These are phyloP conservation scores for Kryptopterus vitreolus DNA, from an alignment of 2,797 vertebrate species.

Conservation along the genomic window DNA sequence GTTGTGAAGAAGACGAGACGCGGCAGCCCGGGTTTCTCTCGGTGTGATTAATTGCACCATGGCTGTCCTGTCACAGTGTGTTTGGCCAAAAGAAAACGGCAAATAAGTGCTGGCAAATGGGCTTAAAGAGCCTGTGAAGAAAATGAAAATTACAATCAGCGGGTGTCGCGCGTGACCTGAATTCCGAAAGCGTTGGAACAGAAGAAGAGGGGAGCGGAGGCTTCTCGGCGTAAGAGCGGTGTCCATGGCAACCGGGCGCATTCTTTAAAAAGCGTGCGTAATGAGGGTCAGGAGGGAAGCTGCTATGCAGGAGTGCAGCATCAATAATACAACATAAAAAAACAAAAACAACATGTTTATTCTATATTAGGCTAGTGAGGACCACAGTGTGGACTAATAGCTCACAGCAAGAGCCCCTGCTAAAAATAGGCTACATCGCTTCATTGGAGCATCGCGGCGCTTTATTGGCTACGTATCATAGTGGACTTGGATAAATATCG, in stretches of 20 bases:
- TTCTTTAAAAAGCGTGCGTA: conserved; percentile 81
- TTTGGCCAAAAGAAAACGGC: conserved; percentile 95
- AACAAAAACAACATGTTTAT: conserved; percentile 81
- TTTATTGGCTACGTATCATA: not conserved
- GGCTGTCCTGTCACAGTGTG: conserved; percentile 98
- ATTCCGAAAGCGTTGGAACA: conserved; percentile 79
- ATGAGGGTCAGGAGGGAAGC: conserved; percentile 76
- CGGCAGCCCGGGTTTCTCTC: conserved; percentile 88
- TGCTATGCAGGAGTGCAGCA: conserved; percentile 80
- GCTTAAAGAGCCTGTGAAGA: conserved; percentile 99
- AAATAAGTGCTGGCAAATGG: conserved; percentile 97
- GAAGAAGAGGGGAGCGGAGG: conserved; percentile 32
- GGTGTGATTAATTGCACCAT: conserved; percentile 96
- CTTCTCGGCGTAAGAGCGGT: conserved; percentile 69
- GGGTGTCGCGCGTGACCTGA: conserved; percentile 90
- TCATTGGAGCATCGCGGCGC: conserved; percentile 5
- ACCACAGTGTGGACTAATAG: conserved; percentile 92
- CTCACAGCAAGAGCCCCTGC: conserved; percentile 78
- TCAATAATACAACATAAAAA: conserved; percentile 84
- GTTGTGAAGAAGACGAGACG: conserved; percentile 77
- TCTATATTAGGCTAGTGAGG: conserved; percentile 84
- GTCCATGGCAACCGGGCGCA: conserved; percentile 75
- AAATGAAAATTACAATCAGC: conserved; percentile 99
- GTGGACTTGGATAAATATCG: conserved; percentile 5
- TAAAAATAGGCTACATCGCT: conserved; percentile 12